Evolutionary conservation across 2,888 invertebrate genomes (phyloP).

Genomic region (Hirtodrosophila trivittata): DNA sequence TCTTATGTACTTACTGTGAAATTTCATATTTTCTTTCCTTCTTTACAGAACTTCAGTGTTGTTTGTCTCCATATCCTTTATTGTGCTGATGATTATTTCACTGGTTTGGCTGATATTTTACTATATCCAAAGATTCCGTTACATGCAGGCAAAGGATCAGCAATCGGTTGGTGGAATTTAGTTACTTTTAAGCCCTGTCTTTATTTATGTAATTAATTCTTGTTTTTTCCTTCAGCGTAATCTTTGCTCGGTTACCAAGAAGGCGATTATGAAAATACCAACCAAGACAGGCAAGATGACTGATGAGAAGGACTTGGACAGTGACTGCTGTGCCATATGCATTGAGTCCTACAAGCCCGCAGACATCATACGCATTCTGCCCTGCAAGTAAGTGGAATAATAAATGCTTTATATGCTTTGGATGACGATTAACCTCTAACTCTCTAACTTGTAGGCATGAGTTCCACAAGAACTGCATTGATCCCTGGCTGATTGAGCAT

Average conservation of each 20-base stretch:
- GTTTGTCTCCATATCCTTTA: constrained; percentile 97
- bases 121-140: constrained; percentile 96
- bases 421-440: background rate
- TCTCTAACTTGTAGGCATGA: constrained; percentile 89
- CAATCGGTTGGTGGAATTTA: constrained; percentile 89
- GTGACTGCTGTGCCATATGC: constrained; percentile 97
- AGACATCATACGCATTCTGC: constrained; percentile 93
- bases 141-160: constrained; percentile 96
- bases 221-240: constrained; percentile 87
- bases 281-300: constrained; percentile 93
- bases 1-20: too few relatives aligned
- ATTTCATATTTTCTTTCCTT: too few relatives aligned
- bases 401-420: background rate
- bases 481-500: constrained; percentile 97
- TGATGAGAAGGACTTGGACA: constrained; percentile 94
- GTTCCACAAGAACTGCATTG: constrained; percentile 97
- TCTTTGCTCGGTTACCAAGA: constrained; percentile 95
- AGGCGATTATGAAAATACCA: constrained; percentile 96
- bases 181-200: background rate
- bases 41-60: constrained; percentile 92
- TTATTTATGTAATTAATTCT: background rate
- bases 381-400: constrained; percentile 90
- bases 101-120: constrained; percentile 98
- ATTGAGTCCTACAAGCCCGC: constrained; percentile 95
- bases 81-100: constrained; percentile 96